These are phyloP conservation scores for Crenichthys baileyi DNA, from an alignment of 2,797 vertebrate genomes.

Conservation along the genomic window DNA sequence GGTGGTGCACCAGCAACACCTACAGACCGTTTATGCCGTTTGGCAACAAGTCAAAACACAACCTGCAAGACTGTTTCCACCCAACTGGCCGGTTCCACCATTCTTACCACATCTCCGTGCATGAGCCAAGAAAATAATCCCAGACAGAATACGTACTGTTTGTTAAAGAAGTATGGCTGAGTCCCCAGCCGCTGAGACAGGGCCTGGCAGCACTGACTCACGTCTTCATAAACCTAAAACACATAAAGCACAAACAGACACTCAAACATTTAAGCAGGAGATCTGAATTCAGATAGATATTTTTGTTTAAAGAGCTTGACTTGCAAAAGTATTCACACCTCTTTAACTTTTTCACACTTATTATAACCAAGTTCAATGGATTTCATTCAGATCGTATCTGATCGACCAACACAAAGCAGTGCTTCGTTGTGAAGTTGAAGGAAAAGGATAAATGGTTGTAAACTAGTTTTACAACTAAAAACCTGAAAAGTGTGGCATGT, in stretches of 20 bases:
- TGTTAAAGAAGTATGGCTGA: constrained; percentile 95
- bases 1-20: constrained; percentile 30
- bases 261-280: not conserved
- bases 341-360: not conserved
- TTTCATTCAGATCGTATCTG: not conserved
- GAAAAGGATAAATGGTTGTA: too few relatives aligned
- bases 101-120: constrained; percentile 44
- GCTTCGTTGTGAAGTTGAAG: too few relatives aligned
- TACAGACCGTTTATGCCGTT: not conserved
- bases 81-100: not conserved
- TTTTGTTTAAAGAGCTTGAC: not conserved
- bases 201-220: constrained; percentile 96
- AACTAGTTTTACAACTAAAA: too few relatives aligned
- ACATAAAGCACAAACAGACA: not conserved
- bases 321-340: not conserved
- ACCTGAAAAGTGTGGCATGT: too few relatives aligned
- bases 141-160: constrained; percentile 85
- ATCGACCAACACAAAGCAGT: not conserved
- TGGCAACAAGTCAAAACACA: fast-evolving
- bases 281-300: not conserved
- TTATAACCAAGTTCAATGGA: not conserved
- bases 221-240: constrained; percentile 93
- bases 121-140: not conserved
- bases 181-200: constrained; percentile 95
- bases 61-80: not conserved